These are phyloP conservation scores for Riptortus pedestris DNA, from an alignment of 1,140 invertebrate genomes.

Conservation along the genomic window DNA sequence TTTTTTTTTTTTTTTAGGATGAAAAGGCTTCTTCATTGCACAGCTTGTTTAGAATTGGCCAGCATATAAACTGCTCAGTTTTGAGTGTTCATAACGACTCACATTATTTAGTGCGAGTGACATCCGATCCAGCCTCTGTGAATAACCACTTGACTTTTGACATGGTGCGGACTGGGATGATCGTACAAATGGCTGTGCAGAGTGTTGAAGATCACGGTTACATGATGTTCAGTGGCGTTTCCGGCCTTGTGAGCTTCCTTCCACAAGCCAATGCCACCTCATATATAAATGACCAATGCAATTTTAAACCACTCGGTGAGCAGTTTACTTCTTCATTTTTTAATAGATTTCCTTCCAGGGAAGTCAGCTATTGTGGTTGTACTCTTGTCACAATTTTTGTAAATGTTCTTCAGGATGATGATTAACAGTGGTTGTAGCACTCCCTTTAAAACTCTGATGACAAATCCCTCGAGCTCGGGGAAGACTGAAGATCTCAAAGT, in stretches of 20 bases:
- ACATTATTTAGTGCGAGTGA: slow-evolving; percentile 7
- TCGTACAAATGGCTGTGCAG: not conserved
- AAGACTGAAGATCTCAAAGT: no score
- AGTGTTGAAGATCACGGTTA: slow-evolving; percentile 9
- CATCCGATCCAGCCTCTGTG: not conserved
- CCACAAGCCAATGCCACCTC: not conserved
- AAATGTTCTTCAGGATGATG: no score
- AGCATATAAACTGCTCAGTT: not conserved
- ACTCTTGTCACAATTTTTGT: no score
- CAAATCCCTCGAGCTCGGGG: no score
- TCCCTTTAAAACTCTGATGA: no score
- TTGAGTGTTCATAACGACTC: not conserved
- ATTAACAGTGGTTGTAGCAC: no score
- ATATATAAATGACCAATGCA: not conserved
- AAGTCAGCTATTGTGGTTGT: no score
- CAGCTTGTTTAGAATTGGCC: not conserved
- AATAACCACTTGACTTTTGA: slow-evolving; percentile 2
- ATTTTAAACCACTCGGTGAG: not conserved
- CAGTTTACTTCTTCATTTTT: no score
- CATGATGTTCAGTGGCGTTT: slow-evolving; percentile 1
- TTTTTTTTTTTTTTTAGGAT: not conserved
- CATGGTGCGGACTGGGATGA: not conserved
- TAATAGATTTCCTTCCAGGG: no score
- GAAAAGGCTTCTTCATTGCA: not conserved
- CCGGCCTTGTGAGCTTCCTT: slow-evolving; percentile 4